Evolutionary conservation across 2,797 vertebrate species (phyloP), one percentile per base, ranked within the genome.

Genomic region (Thripadectes ignobilis): DNA sequence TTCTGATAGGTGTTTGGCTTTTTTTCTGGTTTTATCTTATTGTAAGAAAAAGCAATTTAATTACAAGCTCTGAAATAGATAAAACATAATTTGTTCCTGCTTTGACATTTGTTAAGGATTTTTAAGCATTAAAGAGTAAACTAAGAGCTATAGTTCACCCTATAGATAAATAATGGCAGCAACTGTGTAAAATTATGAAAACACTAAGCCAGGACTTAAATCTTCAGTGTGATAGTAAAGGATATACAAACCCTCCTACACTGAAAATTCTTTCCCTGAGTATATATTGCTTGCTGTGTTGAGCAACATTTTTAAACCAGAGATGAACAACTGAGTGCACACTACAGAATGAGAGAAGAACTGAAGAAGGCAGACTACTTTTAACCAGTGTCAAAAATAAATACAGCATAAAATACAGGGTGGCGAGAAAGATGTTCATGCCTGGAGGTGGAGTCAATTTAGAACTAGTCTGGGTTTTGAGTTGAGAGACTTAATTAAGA

Each of bases 61-160:
- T 86, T 69, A 73, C 0, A 6, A 82, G 59, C 24, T 63, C 38
- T 6, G 3, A 82, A 95, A 90, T 19, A 94, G 79, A 76, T 73
- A 46, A 82, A 92, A 69, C 14, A 39, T 52, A 23, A 88, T 76
- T 90, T 63, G 52, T 81, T 92, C 78, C 55, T 92, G 58, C 30
- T 91, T 76, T 95, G 79, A 81, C 59, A 54, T 71, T 89, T 91
- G 58, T 81, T 92, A 92, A 73, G 91, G 82, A 52, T 66, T 94
- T 95, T 96, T 81, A 94, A 95, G 59, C 63, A 89, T 90, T 81
- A 86, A 78, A 74, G 19, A 78, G 58, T 88, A 86, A 90, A 96
- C 73, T 32, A 86, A 89, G 55, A 85, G 49, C 85, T 90, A 23
- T 13, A 65, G 88, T 43, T 84, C 79, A 81, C 58, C 29, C 76